Evolutionary conservation across 2,797 vertebrate genomes (phyloP), one percentile per base, ranked within the genome.

Genomic region (Selene dorsalis): DNA sequence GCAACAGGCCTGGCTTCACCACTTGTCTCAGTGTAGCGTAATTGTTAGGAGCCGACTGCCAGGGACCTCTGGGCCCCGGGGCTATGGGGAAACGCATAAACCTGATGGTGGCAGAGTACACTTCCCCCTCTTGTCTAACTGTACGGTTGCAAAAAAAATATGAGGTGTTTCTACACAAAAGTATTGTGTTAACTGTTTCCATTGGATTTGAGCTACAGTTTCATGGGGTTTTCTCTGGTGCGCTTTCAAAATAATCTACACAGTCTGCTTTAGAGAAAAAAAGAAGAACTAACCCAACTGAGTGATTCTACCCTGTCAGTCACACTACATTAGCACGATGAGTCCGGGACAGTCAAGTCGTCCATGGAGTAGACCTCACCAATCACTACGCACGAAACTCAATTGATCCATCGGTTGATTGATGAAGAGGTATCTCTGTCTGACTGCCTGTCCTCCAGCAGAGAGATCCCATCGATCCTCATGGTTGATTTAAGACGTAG

Each of bases 371-470:
- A 60, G 22, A 52, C 28, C 17, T 6, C 16, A 57, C 50, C 26
- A 72, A 75, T 83, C 52, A 38, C 50, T 26, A 3, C 18, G 48
- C 38, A 52, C 14, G 57, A 43, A 32, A 77, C 58, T 16, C 43
- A 28, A 79, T 76, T 68, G 80, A 85, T 73, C 64, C 28, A 67
- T 18, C 2, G 10, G 48, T 39, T 83, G 87, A 84, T 64, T 84
- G 66, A 85, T 81, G 55, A 70, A n/a, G 52, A 71, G 10, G 58
- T 30, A 55, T 69, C 71, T 80, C 58, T 50, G 47, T 30, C 35
- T 59, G 12, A 20, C 24, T 4, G 35, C 7, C 7, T 8, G 9
- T 48, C 32, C 61, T 74, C 41, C 45, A 63, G 47, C 35, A 59
- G 30, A 20, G n/a, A 71, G 41, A 59, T 58, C 28, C 41, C 43